Percentiles rank a stretch among this genome's conserved stretches.
Evolutionary conservation across 2,888 invertebrate species (phyloP).

Genomic region (Drosophila kuntzei): DNA sequence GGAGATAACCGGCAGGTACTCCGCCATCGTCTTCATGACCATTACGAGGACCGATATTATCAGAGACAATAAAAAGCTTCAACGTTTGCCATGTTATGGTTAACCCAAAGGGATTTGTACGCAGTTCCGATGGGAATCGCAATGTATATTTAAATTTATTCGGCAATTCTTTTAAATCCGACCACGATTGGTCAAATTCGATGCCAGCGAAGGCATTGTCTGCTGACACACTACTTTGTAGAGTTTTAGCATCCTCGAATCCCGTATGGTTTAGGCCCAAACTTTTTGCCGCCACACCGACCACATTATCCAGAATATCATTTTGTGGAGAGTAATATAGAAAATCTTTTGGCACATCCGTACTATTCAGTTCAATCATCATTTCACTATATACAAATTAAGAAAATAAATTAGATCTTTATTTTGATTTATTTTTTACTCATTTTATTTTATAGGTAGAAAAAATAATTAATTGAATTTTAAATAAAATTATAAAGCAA

Average conservation of each 20-base stretch:
- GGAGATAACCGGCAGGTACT: slow-evolving; percentile 87
- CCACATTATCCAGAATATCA: slow-evolving; percentile 84
- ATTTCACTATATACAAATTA: neutral
- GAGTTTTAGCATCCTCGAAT: slow-evolving; percentile 43
- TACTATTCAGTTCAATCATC: neutral
- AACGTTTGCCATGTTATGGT: slow-evolving; percentile 89
- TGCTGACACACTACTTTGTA: slow-evolving; percentile 50
- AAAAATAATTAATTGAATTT: too few relatives aligned
- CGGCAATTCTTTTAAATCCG: slow-evolving; percentile 82
- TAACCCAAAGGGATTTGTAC: slow-evolving; percentile 78
- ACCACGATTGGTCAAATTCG: slow-evolving; percentile 87
- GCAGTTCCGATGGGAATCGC: slow-evolving; percentile 89
- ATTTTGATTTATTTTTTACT: too few relatives aligned
- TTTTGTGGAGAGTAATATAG: slow-evolving; percentile 86
- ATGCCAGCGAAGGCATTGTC: slow-evolving; percentile 86
- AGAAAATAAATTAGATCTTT: neutral
- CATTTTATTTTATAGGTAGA: too few relatives aligned
- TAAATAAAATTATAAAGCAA: too few relatives aligned
- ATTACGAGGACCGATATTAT: slow-evolving; percentile 89
- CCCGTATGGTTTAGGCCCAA: slow-evolving; percentile 53
- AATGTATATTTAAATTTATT: slow-evolving; percentile 86
- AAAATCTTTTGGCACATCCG: slow-evolving; percentile 21
- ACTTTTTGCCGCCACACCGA: slow-evolving; percentile 61
- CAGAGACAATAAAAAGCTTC: slow-evolving; percentile 88
- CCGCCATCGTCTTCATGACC: slow-evolving; percentile 86